Evolutionary conservation across 2,797 vertebrate species (phyloP).

Genomic region (Centropyge bicolor): DNA sequence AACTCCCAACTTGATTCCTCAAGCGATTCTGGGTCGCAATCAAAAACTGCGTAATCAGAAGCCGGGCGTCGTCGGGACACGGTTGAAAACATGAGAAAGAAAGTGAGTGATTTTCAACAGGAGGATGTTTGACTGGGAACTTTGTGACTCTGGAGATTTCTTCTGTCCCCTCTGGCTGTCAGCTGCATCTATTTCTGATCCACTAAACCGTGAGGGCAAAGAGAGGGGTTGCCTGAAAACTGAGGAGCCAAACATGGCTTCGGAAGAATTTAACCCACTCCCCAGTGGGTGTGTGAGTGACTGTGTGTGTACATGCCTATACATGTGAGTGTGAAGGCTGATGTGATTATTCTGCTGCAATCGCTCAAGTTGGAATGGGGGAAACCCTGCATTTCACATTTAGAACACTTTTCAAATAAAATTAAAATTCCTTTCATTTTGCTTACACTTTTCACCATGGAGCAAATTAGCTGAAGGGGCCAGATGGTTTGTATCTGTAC

Average conservation of each 20-base stretch:
- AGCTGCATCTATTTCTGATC: constrained; percentile 61
- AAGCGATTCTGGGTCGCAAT: constrained; percentile 26
- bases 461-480: constrained; percentile 46
- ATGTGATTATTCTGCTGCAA: constrained; percentile 51
- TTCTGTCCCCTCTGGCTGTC: constrained; percentile 50
- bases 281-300: constrained; percentile 31
- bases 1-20: constrained; percentile 36
- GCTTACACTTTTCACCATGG: constrained; percentile 33
- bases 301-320: constrained; percentile 41
- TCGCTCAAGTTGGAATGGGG: constrained; percentile 35
- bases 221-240: constrained; percentile 43
- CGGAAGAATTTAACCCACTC: constrained; percentile 57
- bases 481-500: constrained; percentile 74
- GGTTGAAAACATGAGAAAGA: constrained; percentile 40
- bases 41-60: constrained; percentile 37
- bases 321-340: constrained; percentile 33
- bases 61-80: constrained; percentile 11
- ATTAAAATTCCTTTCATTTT: constrained; percentile 57
- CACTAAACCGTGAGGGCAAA: constrained; percentile 39
- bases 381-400: constrained; percentile 53
- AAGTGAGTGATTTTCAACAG: constrained; percentile 32
- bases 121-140: constrained; percentile 36
- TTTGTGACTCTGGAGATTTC: constrained; percentile 49
- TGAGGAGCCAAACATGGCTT: constrained; percentile 54
- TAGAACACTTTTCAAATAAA: constrained; percentile 56